Evolutionary conservation across 2,888 invertebrate genomes (phyloP).

Genomic region (Synanthedon tipuliformis): DNA sequence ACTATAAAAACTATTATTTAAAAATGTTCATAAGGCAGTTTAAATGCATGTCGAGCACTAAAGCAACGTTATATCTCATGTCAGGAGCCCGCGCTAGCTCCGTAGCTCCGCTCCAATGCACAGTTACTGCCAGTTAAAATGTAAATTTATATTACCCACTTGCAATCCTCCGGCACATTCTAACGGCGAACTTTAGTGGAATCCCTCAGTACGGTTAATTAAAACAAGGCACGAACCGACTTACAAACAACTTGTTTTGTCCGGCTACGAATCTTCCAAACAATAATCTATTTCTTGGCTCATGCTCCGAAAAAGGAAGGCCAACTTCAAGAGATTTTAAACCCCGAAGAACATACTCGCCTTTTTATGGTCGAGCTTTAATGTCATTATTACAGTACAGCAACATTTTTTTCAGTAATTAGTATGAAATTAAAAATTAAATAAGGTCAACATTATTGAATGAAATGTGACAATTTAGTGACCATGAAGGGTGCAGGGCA

Average conservation of each 20-base stretch:
- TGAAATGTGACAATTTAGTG: too few species aligned
- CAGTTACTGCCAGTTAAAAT: conserved; percentile 32
- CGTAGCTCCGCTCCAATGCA: conserved; percentile 23
- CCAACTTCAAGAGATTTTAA: too few species aligned
- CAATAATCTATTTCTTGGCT: too few species aligned
- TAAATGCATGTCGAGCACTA: conserved; percentile 33
- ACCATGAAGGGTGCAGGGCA: too few species aligned
- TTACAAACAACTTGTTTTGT: background rate
- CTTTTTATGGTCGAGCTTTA: too few species aligned
- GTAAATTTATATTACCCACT: conserved; percentile 29
- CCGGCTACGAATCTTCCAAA: too few species aligned
- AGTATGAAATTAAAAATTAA: too few species aligned
- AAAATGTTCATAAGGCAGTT: conserved; percentile 32
- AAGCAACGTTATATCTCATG: conserved; percentile 21
- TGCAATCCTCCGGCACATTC: background rate
- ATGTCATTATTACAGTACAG: too few species aligned
- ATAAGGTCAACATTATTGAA: too few species aligned
- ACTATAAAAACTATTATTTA: conserved; percentile 9
- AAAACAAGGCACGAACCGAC: conserved; percentile 14
- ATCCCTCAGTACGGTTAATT: conserved; percentile 18
- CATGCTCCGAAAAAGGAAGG: too few species aligned
- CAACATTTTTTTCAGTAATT: too few species aligned
- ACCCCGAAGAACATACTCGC: too few species aligned
- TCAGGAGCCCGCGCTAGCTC: conserved; percentile 4
- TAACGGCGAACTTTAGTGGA: conserved; percentile 10